Base-by-base conservation (phyloP, 2,888 invertebrate genomes). In the Leucania comma region DNA sequence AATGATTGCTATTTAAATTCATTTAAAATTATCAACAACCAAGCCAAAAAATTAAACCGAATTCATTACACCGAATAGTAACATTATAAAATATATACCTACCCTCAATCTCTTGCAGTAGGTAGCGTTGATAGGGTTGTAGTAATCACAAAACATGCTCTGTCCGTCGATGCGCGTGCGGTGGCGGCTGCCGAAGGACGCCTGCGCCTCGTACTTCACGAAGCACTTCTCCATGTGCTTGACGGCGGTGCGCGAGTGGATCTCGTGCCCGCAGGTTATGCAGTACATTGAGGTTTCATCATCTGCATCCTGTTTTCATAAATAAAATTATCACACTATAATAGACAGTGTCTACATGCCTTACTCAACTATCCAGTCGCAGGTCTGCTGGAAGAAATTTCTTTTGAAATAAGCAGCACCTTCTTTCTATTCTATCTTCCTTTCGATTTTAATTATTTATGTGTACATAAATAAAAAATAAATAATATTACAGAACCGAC, bases 151-250 rank as follows among this genome's bases (percentile, higher is more conserved):
- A 93, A 99, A 99, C 98, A 99, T 99, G 85, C 98, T 98, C 93
- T 98, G 98, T 0, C 96, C 96, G 92, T 99, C 99, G 86, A 99
- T 99, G 68, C 98, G 96, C 0, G 99, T 99, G 91, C 99, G 98
- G 89, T 98, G 99, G 57, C 98, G 97, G 32, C 99, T 99, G 17
- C 99, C 99, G 93, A 99, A 99, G 0, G 99, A 99, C 2, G 99
- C 98, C 94, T 99, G 99, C 59, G 99, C 98, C 93, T 99, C 99
- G 92, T 99, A 99, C 97, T 99, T 99, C 82, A 98, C 98, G 93
- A 99, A 99, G 92, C 99, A 99, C 91, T 99, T 99, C 94, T 99
- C 99, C 99, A 99, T 99, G 90, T 99, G 99, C 87, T 98, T 98
- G 26, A 99, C 97, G 0, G 99, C 99, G 0, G 98, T 98, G 67